Conservation (phyloP, 1,140 invertebrate genomes). For the Anadara kagoshimensis region DNA sequence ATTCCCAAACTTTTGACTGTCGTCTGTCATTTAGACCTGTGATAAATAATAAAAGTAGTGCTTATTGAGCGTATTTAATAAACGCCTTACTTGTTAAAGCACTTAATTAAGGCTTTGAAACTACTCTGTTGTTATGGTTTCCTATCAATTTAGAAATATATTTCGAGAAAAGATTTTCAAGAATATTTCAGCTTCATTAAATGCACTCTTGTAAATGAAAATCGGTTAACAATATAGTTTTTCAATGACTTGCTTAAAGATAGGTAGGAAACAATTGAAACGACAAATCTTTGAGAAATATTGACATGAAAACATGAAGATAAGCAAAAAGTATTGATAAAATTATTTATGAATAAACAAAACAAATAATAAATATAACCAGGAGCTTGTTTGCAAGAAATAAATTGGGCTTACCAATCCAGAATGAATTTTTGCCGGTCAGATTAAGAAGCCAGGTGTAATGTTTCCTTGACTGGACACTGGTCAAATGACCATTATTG, state of each 20-base stretch:
- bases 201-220: neutral
- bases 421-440: slow-evolving; percentile 61
- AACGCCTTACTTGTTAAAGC: neutral
- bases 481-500: slow-evolving; percentile 56
- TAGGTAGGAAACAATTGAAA: no score
- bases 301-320: no score
- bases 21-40: slow-evolving; percentile 66
- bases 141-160: neutral
- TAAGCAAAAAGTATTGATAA: no score
- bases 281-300: no score
- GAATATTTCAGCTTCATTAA: neutral
- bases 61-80: neutral
- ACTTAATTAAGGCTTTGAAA: neutral
- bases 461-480: slow-evolving; percentile 56
- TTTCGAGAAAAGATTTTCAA: neutral
- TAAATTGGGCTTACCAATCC: slow-evolving; percentile 62
- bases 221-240: no score
- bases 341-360: no score
- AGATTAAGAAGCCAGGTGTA: slow-evolving; percentile 55
- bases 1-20: slow-evolving; percentile 57
- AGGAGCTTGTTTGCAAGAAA: neutral
- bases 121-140: neutral
- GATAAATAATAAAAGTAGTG: slow-evolving; percentile 7
- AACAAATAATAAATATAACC: no score
- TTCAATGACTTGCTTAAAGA: no score